These are phyloP conservation scores for Platalea minor DNA, from an alignment of 2,797 vertebrate species.

Conservation along the genomic window DNA sequence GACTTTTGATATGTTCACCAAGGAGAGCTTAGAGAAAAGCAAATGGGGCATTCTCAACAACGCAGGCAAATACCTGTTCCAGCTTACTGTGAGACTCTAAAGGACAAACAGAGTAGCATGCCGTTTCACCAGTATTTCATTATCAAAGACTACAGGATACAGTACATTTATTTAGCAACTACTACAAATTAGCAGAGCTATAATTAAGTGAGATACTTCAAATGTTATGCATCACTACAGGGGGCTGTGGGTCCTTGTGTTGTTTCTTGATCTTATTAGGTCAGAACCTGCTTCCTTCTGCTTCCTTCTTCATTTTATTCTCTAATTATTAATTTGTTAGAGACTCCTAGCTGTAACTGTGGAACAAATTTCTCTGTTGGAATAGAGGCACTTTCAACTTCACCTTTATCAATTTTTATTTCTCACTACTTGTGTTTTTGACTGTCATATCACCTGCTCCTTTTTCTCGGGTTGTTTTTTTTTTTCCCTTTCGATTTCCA, in stretches of 20 bases:
- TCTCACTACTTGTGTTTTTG: background rate
- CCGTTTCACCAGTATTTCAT: background rate
- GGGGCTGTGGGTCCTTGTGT: background rate
- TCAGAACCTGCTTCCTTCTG: background rate
- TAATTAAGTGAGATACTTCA: constrained; percentile 15
- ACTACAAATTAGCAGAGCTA: background rate
- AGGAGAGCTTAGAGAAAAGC: background rate
- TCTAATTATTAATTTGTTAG: background rate
- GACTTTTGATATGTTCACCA: background rate
- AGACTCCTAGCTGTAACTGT: background rate
- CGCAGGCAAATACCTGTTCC: background rate
- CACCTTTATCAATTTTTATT: background rate
- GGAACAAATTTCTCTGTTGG: background rate
- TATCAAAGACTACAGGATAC: constrained; percentile 1
- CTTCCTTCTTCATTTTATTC: background rate
- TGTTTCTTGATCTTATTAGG: background rate
- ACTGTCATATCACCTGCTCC: background rate
- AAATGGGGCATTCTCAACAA: background rate
- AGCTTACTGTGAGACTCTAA: background rate
- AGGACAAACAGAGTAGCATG: background rate
- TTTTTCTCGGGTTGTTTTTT: background rate
- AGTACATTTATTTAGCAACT: background rate
- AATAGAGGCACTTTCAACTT: background rate
- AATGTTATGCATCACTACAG: background rate
- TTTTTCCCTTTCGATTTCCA: background rate